Percentiles rank a stretch among this genome's conserved stretches.
Conservation (phyloP, 2,797 vertebrate species). For the Gymnothorax reevesii region DNA sequence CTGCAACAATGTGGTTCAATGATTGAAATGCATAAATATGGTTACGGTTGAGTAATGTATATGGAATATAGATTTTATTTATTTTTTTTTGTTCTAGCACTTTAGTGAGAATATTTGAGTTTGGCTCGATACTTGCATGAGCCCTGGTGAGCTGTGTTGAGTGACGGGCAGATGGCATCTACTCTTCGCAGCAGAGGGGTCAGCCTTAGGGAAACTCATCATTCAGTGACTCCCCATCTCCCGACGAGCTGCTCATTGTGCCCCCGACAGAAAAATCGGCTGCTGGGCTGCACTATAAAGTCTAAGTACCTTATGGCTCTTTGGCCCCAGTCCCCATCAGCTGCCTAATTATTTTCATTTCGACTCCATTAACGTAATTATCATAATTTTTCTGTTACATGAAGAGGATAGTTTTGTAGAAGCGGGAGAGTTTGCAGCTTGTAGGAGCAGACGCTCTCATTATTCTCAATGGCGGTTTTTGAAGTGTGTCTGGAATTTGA, state of each 20-base stretch:
- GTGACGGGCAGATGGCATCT: slow-evolving; percentile 63
- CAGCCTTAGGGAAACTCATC: slow-evolving; percentile 55
- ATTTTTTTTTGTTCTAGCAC: too few species aligned
- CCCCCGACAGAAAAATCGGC: slow-evolving; percentile 51
- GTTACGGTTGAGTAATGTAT: too few species aligned
- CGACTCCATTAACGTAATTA: slow-evolving; percentile 42
- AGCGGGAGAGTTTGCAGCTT: slow-evolving; percentile 43
- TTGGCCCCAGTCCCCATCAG: slow-evolving; percentile 36
- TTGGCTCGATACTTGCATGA: too few species aligned
- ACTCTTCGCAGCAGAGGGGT: slow-evolving; percentile 46
- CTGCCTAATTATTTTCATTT: slow-evolving; percentile 39
- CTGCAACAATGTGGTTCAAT: too few species aligned
- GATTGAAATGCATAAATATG: too few species aligned
- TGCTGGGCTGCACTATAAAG: slow-evolving; percentile 52
- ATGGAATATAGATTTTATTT: too few species aligned
- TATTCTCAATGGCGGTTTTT: slow-evolving; percentile 43
- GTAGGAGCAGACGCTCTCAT: slow-evolving; percentile 37
- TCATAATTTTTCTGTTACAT: slow-evolving; percentile 43
- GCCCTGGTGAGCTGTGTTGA: slow-evolving; percentile 42
- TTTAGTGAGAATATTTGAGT: too few species aligned
- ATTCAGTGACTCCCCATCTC: slow-evolving; percentile 51
- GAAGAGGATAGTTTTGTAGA: slow-evolving; percentile 43
- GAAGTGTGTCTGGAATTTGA: slow-evolving; percentile 41
- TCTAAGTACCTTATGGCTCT: slow-evolving; percentile 43
- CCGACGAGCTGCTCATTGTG: slow-evolving; percentile 56